Base-by-base conservation (phyloP, 2,888 invertebrate genomes). In the Drosophila fungiperda region DNA sequence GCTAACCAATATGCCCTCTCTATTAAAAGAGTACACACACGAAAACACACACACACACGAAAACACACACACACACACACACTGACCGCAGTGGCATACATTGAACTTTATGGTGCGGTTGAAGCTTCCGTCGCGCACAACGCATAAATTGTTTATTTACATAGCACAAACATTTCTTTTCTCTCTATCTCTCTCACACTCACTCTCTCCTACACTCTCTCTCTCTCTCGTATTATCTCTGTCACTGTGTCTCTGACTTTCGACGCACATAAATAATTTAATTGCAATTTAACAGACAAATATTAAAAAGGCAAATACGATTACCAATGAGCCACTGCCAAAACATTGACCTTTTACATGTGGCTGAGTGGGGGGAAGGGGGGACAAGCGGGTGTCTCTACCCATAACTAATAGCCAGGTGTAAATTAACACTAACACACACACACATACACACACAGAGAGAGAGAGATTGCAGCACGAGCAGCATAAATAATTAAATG, bases 401-500 rank as follows among this genome's bases (percentile, higher is more conserved):
- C 73, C 68, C 67, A 76, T 54, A 85, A 69, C 82, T 71, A 71
- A 75, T 76, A 69, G 62, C 67, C 63, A 72, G 68, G 80, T 73
- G 54, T 59, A 52, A 53, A 58, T 63, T 53, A 36, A 61, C 40
- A 61, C 38, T 50, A 38, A 57, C 48, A 49, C 36, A 55, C 40
- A 12, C 42, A 57, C 26, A 26, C 49, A 49, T 33, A 55, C 29
- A 8, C 32, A 62, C 11, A 32, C 53, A 62, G 15, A 32, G 55
- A 67, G 61, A 26, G 17, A n/a, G 32, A 49, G 42, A 33, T 45
- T 57, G 58, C 55, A 38, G 42, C 32, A 52, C 55, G 70, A 65
- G 72, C 63, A 82, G 58, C 87, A 90, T 88, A 85, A 77, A 85
- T 90, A 90, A 80, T 84, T 79, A 86, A 90, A 86, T 73, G 70